phyloP scores from a whole-genome alignment of 1,140 invertebrate genomes.

The Linepithema humile region DNA sequence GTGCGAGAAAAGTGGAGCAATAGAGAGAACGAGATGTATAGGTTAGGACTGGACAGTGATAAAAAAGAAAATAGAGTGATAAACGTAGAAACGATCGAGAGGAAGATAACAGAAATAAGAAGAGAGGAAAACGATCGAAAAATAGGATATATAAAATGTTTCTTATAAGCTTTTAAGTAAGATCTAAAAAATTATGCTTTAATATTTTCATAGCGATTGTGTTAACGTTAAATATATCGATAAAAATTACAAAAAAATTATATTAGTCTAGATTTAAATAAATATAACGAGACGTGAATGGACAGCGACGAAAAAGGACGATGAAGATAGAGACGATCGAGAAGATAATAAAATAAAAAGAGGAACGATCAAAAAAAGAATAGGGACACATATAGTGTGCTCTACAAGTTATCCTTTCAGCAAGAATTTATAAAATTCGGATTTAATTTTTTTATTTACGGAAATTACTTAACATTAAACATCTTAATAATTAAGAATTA shows the following conservation, averaged over 20 bases:
- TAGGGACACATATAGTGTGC: neutral
- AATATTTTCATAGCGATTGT: too few relatives aligned
- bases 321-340: too few relatives aligned
- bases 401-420: neutral
- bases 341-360: too few relatives aligned
- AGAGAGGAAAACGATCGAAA: too few relatives aligned
- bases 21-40: neutral
- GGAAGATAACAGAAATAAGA: neutral
- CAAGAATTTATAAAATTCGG: neutral
- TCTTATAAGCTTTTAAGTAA: too few relatives aligned
- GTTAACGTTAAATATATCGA: too few relatives aligned
- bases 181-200: too few relatives aligned
- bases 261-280: too few relatives aligned
- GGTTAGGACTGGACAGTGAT: neutral
- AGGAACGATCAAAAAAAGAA: neutral
- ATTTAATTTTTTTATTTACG: neutral
- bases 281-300: too few relatives aligned
- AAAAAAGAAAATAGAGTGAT: constrained; percentile 15
- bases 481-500: neutral
- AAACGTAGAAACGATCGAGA: neutral
- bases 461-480: neutral
- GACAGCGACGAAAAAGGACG: too few relatives aligned
- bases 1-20: neutral
- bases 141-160: too few relatives aligned
- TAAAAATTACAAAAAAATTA: too few relatives aligned